Base-by-base conservation (phyloP, 2,113 vertebrate genomes). In the Aphyosemion australe region DNA sequence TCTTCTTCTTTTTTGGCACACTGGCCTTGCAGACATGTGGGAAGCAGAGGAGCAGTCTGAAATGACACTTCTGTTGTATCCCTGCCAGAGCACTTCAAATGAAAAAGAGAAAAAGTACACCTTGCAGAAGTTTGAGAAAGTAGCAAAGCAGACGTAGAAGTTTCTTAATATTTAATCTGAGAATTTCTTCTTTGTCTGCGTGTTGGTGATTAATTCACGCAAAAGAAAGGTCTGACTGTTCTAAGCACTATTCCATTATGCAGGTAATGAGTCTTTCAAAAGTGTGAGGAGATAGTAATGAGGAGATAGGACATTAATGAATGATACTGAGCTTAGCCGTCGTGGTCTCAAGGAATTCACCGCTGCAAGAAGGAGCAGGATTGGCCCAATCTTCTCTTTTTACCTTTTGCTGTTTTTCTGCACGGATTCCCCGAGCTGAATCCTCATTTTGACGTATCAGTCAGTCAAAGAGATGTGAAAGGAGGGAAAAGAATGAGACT, bases 261-360 rank as follows among this genome's bases (percentile, higher is more conserved):
- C 88, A 92, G 91, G 92, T 94, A 94, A 93, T 93, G 92, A 93
- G 90, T 92, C 92, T 93, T 92, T 93, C 90, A 90, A 89, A 92
- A 89, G 84, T 90, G 87, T 88, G 89, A 91, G 87, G 86, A 88
- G 90, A 90, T 85, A 87, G 89, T 93, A 94, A 94, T 92, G 91
- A 93, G 90, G 83, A 89, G 74, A 78, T 77, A 34, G 78, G 78
- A 87, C 90, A 90, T 91, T 93, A 92, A 93, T 93, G 91, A 92
- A 91, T 92, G 90, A 93, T 92, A 87, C 85, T 68, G 89, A 79
- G 85, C 88, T 90, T 82, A 84, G 84, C 83, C 84, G 88, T 83
- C 78, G 51, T 78, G 76, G 79, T 82, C 87, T 80, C 86, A 86
- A 73, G 78, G 84, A 88, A 88, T 85, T 77, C 80, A 83, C 69